phyloP scores from a whole-genome alignment of 2,888 invertebrate species.

The Platerodrilus igneus region DNA sequence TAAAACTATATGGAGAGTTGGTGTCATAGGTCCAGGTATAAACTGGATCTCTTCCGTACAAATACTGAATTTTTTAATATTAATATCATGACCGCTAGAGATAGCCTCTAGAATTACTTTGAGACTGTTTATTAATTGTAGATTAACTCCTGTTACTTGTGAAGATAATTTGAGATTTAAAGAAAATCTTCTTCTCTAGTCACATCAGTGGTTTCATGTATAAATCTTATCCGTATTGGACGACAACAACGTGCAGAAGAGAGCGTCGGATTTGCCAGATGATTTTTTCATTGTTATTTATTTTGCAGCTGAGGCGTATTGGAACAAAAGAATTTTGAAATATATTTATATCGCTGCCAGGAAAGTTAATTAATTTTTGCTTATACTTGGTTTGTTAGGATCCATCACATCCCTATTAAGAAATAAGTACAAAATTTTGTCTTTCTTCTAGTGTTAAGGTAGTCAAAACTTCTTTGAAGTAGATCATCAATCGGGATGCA shows the following conservation, averaged over 20 bases:
- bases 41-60: no score
- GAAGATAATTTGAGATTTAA: no score
- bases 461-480: constrained; percentile 11
- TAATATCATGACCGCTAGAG: no score
- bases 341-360: constrained; percentile 29
- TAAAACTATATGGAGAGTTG: no score
- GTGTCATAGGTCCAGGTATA: no score
- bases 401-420: constrained; percentile 32
- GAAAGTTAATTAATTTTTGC: constrained; percentile 30
- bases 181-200: constrained; percentile 32
- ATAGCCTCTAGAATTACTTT: no score
- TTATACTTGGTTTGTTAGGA: constrained; percentile 32
- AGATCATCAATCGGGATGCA: constrained; percentile 7
- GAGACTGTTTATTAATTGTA: no score
- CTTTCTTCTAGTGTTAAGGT: constrained; percentile 18
- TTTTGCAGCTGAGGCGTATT: no score
- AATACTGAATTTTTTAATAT: no score
- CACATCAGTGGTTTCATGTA: constrained; percentile 29
- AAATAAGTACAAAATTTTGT: constrained; percentile 15
- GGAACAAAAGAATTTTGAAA: constrained; percentile 35
- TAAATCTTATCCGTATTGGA: constrained; percentile 33
- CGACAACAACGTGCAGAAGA: constrained; percentile 34
- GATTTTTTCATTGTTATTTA: no score
- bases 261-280: no score
- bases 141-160: no score